phyloP scores from a whole-genome alignment of 2,113 vertebrate genomes.

The Reinhardtius hippoglossoides region DNA sequence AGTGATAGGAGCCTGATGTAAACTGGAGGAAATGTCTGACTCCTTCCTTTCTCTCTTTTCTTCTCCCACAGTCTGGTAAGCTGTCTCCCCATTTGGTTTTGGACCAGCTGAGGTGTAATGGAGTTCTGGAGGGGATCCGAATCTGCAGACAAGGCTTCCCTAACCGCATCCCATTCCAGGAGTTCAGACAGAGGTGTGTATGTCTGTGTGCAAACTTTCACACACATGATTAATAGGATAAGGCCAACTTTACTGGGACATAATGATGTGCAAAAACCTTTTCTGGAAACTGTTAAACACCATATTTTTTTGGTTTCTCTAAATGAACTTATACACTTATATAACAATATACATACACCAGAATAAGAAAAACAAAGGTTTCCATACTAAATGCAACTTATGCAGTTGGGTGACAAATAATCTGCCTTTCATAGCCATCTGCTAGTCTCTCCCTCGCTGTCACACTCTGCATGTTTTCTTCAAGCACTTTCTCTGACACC shows the following conservation, averaged over 20 bases:
- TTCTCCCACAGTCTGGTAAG: constrained; percentile 85
- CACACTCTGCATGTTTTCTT: constrained; percentile 21
- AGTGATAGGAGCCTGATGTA: background rate
- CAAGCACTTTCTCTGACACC: constrained; percentile 11
- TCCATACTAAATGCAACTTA: no score
- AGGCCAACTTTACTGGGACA: no score
- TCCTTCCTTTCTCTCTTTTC: background rate
- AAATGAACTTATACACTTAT: no score
- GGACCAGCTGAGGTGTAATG: constrained; percentile 92
- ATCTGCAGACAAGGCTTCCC: constrained; percentile 95
- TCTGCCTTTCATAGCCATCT: constrained; percentile 23
- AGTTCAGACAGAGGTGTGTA: constrained; percentile 91
- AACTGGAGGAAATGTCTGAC: background rate
- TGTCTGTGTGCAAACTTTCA: constrained; percentile 1
- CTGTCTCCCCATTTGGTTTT: constrained; percentile 88
- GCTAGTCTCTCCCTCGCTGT: background rate
- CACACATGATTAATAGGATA: no score
- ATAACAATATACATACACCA: no score
- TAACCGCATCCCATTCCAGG: constrained; percentile 94
- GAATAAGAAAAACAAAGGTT: no score
- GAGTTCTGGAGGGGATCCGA: constrained; percentile 92
- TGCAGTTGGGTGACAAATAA: background rate
- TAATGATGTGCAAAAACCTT: no score
- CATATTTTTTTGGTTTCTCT: no score
- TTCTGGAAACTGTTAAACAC: no score